These are phyloP conservation scores for Callosobruchus maculatus DNA, from an alignment of 2,888 invertebrate species.

Conservation along the genomic window DNA sequence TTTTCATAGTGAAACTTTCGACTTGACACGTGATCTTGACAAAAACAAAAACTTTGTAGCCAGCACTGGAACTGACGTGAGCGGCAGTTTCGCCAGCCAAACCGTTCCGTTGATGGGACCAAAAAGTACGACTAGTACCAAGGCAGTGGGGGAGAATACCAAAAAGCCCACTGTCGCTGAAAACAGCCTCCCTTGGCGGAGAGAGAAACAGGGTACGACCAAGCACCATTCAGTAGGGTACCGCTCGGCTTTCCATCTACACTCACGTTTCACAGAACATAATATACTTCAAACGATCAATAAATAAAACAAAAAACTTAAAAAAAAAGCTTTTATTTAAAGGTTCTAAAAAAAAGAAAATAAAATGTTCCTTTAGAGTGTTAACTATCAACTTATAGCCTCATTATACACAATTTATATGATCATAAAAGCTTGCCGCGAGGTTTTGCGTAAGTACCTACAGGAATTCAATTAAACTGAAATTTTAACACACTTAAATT, in stretches of 20 bases:
- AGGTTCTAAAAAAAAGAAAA: no score
- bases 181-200: constrained; percentile 81
- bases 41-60: constrained; percentile 37
- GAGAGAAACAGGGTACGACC: constrained; percentile 69
- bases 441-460: no score
- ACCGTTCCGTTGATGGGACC: constrained; percentile 41
- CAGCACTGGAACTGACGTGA: constrained; percentile 44
- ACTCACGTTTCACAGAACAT: neutral
- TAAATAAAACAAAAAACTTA: no score
- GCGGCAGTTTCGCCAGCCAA: constrained; percentile 43
- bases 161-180: constrained; percentile 69
- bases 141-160: constrained; percentile 1
- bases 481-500: no score
- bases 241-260: neutral
- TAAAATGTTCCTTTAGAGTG: no score
- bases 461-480: no score
- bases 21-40: neutral
- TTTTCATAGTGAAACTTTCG: no score
- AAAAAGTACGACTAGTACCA: constrained; percentile 21
- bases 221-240: neutral
- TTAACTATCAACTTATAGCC: no score
- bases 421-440: no score
- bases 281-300: no score
- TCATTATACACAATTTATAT: no score
- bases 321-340: no score